Conservation (phyloP, 2,797 vertebrate species). For the Sebastes cheni region DNA sequence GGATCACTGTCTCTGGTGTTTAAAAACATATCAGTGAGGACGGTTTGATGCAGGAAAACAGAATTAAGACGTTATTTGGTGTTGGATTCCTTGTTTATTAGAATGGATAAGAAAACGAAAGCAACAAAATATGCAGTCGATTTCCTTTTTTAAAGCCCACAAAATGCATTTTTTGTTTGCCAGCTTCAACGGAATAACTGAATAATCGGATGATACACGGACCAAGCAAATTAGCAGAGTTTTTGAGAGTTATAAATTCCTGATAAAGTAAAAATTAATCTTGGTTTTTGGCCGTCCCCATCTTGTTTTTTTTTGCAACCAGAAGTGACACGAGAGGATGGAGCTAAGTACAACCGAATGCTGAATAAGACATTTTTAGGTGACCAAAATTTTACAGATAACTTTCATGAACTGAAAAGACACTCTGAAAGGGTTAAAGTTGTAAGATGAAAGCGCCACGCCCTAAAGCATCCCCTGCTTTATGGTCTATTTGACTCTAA, state of each 20-base stretch:
- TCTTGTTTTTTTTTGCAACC: no score
- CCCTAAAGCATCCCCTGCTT: no score
- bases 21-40: background rate
- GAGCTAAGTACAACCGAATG: no score
- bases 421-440: no score
- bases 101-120: background rate
- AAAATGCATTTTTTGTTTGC: no score
- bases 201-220: background rate
- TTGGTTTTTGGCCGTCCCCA: no score
- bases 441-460: no score
- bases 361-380: no score
- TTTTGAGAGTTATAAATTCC: background rate
- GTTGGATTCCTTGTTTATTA: background rate
- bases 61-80: background rate
- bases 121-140: background rate
- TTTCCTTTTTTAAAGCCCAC: background rate
- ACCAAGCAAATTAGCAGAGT: background rate
- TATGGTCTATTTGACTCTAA: no score
- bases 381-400: accelerated
- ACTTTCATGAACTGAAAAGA: no score
- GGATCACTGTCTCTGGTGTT: background rate
- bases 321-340: no score
- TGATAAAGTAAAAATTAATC: accelerated
- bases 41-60: background rate
- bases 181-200: no score